Conservation (phyloP, 2,888 invertebrate genomes). For the Pammene aurita region DNA sequence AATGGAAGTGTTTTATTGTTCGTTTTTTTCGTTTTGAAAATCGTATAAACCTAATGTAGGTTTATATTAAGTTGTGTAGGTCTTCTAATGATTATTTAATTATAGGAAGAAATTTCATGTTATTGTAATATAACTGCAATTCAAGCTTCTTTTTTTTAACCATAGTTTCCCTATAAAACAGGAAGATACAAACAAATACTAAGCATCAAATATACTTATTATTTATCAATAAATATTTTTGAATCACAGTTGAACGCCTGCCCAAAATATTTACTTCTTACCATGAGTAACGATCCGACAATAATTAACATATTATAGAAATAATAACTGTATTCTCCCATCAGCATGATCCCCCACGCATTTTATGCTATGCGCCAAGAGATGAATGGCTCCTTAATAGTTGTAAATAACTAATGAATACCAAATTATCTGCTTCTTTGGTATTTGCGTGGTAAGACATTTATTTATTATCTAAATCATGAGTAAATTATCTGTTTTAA, state of each 20-base stretch:
- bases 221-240: background rate
- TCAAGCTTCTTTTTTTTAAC: no score
- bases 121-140: no score
- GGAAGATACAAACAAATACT: no score
- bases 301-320: slow-evolving; percentile 37
- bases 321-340: slow-evolving; percentile 32
- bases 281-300: slow-evolving; percentile 4
- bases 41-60: no score
- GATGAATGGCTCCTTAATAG: slow-evolving; percentile 37
- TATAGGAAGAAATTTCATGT: no score
- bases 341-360: slow-evolving; percentile 30
- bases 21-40: slow-evolving; percentile 2
- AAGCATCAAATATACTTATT: background rate
- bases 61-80: no score
- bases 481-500: slow-evolving; percentile 20
- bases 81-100: no score
- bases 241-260: background rate
- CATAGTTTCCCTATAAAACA: no score
- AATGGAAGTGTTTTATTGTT: slow-evolving; percentile 21
- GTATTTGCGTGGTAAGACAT: slow-evolving; percentile 38
- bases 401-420: slow-evolving; percentile 37
- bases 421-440: slow-evolving; percentile 20
- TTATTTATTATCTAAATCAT: slow-evolving; percentile 17
- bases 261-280: slow-evolving; percentile 13
- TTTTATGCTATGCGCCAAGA: background rate